These are phyloP conservation scores for Rhabdomys pumilio DNA, from an alignment of 2,797 vertebrate genomes.

Conservation along the genomic window DNA sequence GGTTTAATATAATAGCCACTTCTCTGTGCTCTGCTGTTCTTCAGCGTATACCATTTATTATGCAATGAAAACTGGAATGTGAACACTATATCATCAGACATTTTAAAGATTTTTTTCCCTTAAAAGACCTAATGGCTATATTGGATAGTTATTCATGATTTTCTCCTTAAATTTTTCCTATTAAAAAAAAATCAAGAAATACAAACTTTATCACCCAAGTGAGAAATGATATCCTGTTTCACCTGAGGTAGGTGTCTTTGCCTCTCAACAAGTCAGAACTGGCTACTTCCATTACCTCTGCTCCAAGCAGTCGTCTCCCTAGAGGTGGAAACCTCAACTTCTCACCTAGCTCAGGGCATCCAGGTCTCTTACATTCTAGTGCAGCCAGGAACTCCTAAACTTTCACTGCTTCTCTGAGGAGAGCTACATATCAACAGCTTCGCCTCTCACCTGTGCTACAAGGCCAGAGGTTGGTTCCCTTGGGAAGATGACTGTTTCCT, in stretches of 20 bases:
- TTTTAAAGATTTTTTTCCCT: neutral
- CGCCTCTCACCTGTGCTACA: neutral
- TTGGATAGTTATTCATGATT: neutral
- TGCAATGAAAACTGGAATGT: neutral
- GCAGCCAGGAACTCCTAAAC: neutral
- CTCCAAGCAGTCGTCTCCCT: neutral
- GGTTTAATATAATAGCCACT: neutral
- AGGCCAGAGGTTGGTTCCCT: neutral
- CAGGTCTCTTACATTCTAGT: neutral
- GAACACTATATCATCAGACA: neutral
- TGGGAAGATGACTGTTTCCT: rapidly evolving
- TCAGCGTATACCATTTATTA: neutral
- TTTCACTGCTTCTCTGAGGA: neutral
- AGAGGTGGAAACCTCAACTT: neutral
- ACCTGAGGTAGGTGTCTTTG: neutral
- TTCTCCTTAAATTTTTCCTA: neutral
- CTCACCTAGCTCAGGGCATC: too few relatives aligned
- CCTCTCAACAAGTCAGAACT: neutral
- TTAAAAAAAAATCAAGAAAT: neutral
- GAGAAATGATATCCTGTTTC: neutral
- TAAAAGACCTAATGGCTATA: neutral
- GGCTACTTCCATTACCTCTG: neutral
- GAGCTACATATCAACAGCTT: neutral
- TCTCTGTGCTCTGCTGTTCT: neutral
- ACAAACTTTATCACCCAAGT: neutral